Evolutionary conservation across 2,113 vertebrate species (phyloP).

Genomic region (Eulemur rufifrons): DNA sequence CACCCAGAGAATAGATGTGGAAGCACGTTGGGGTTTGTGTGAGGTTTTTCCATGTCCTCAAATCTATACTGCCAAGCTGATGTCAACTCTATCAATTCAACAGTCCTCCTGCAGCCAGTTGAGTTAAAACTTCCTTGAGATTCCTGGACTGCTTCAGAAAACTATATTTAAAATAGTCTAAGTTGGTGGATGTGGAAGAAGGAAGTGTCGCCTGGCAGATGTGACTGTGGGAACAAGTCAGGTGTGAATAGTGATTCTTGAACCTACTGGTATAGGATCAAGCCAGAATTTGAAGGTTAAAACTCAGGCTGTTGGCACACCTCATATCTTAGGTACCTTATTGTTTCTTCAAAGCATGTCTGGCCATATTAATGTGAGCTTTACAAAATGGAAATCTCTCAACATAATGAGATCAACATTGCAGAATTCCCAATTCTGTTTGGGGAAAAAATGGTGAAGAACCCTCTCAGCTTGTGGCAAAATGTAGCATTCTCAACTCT

Average conservation of each 20-base stretch:
- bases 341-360: slow-evolving; percentile 53
- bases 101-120: not conserved
- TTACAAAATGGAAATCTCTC: slow-evolving; percentile 70
- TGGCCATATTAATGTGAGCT: slow-evolving; percentile 52
- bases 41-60: not conserved
- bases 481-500: slow-evolving; percentile 69
- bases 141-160: slow-evolving; percentile 1
- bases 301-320: slow-evolving; percentile 38
- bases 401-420: slow-evolving; percentile 25
- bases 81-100: not conserved
- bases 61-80: not conserved
- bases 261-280: slow-evolving; percentile 42
- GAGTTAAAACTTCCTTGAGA: not conserved
- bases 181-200: slow-evolving; percentile 60
- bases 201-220: slow-evolving; percentile 29
- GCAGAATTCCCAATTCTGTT: slow-evolving; percentile 59
- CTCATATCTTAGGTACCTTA: not conserved
- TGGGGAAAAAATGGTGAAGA: slow-evolving; percentile 66
- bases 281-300: slow-evolving; percentile 43
- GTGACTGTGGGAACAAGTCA: not conserved
- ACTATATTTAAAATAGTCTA: slow-evolving; percentile 46
- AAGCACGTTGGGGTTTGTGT: not conserved
- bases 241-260: slow-evolving; percentile 58
- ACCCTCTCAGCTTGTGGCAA: slow-evolving; percentile 37
- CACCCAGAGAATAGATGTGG: not conserved